These are phyloP conservation scores for Sylvia borin DNA, from an alignment of 2,797 vertebrate species.

Conservation along the genomic window DNA sequence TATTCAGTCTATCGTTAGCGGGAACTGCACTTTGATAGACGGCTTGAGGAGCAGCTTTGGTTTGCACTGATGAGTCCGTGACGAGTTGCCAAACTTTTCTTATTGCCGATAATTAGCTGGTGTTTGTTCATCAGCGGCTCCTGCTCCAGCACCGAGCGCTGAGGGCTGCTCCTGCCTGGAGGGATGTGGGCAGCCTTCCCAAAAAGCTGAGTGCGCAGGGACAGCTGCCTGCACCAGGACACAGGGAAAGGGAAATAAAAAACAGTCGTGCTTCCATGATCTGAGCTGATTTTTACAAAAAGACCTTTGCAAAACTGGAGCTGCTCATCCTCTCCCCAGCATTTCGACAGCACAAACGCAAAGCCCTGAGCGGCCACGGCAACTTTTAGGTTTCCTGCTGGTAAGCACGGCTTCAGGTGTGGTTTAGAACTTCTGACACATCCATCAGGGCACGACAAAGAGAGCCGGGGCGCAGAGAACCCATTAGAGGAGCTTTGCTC, in stretches of 20 bases:
- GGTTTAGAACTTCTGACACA: not conserved
- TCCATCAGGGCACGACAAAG: not conserved
- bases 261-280: not conserved
- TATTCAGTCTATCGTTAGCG: slow-evolving; percentile 27
- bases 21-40: slow-evolving; percentile 17
- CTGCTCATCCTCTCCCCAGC: not conserved
- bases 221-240: not conserved
- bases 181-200: not conserved
- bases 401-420: not conserved
- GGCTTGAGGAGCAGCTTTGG: slow-evolving; percentile 9
- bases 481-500: not conserved
- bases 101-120: slow-evolving; percentile 17
- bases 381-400: not conserved
- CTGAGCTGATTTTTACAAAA: not conserved
- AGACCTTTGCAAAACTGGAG: not conserved
- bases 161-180: not conserved
- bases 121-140: slow-evolving; percentile 4
- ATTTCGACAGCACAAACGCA: accelerated
- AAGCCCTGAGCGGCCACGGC: accelerated
- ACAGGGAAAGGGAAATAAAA: too few relatives aligned
- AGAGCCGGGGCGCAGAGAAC: not conserved
- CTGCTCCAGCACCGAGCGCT: not conserved
- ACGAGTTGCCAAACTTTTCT: slow-evolving; percentile 51
- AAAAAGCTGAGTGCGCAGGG: not conserved
- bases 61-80: not conserved